Base-by-base conservation (phyloP, 2,797 vertebrate species). In the Halcyon chelicuti region DNA sequence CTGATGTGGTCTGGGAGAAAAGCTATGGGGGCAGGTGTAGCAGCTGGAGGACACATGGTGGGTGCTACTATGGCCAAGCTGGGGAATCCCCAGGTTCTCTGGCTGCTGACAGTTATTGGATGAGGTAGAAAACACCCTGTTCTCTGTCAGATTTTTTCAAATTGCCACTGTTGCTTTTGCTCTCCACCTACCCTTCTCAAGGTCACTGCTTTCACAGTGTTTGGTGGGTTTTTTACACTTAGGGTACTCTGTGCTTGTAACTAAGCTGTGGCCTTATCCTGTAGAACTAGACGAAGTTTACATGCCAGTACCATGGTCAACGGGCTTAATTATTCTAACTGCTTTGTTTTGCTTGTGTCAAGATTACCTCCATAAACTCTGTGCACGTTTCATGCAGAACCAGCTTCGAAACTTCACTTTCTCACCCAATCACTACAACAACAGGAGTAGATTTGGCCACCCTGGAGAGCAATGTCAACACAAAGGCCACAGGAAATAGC, bases 11-110 rank as follows among this genome's bases (percentile, higher is more conserved):
- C n/a, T 67, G 12, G 3, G 23, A 18, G 10, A 2, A 72, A 85
- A 78, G 26, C 4, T 23, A n/a, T 5, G 4, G 40, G 22, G 21
- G 9, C 35, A 79, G 21, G 21, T 0, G 2, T 40, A 13, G 23
- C 1, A 52, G 6, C 18, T 55, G 66, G 33, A 22, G 7, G 15
- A 8, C 26, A 39, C 1, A 0, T 1, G 2, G 20, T 20, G 10
- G 26, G 9, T 46, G 40, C 2, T 86, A 14, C 10, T 12, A 68
- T 4, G 33, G 44, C 57, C 35, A n/a, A 35, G 28, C 12, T 31
- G 33, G 33, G 31, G 15, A 14, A 68, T 40, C 3, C 4, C 7
- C 21, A 65, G 35, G 14, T 14, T 66, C 14, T 75, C 55, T 62
- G 23, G 10, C 26, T 81, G 47, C 12, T 40, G 29, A 3, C 22